phyloP scores from a whole-genome alignment of 1,140 invertebrate genomes.

The Conus ventricosus region DNA sequence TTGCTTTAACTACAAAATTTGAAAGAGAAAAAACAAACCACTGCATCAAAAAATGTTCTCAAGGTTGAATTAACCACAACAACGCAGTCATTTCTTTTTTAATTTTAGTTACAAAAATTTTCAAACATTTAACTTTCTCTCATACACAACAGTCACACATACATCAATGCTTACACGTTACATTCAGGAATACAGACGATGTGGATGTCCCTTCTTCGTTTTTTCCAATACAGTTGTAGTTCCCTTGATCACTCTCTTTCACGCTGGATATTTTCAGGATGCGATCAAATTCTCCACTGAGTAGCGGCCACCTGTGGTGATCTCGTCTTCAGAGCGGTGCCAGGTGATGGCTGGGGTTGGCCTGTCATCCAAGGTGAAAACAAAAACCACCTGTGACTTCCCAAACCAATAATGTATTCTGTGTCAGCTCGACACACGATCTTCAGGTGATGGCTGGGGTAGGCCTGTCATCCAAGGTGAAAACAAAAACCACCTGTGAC shows the following conservation, averaged over 20 bases:
- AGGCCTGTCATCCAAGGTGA: neutral
- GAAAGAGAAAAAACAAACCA: too few species aligned
- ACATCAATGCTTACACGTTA: neutral
- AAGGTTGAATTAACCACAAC: too few species aligned
- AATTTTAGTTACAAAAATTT: too few species aligned
- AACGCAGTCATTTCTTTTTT: too few species aligned
- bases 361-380: neutral
- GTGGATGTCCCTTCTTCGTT: neutral
- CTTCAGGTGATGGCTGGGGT: neutral
- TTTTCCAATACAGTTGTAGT: neutral
- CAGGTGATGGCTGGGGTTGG: neutral
- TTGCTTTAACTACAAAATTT: too few species aligned
- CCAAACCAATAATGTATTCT: neutral
- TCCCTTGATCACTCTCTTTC: neutral
- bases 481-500: neutral
- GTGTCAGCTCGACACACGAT: neutral
- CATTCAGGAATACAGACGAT: neutral
- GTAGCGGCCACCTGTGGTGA: neutral
- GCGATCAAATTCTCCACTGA: neutral
- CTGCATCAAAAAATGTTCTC: too few species aligned
- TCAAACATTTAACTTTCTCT: too few species aligned
- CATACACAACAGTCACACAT: too few species aligned
- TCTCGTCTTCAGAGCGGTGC: neutral
- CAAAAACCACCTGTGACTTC: neutral
- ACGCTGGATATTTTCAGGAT: neutral